Conservation (phyloP, 2,888 invertebrate genomes). For the Crioceris asparagi region DNA sequence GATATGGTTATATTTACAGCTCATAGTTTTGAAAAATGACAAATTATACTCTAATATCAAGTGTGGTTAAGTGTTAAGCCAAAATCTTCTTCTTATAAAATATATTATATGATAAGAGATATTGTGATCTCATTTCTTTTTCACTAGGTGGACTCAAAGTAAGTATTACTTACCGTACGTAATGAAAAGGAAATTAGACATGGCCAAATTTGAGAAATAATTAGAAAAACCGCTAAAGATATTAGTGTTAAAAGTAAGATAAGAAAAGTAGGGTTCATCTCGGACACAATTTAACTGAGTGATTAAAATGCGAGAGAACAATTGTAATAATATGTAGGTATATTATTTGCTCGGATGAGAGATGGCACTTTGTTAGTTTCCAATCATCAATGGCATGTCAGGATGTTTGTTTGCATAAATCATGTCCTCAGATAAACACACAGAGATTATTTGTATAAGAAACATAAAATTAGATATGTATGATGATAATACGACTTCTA, state of each 20-base stretch:
- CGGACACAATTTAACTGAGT: slow-evolving; percentile 28
- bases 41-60: not conserved
- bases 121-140: slow-evolving; percentile 27
- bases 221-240: too few relatives aligned
- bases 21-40: not conserved
- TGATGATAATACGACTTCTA: not conserved
- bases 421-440: not conserved
- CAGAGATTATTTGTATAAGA: too few relatives aligned
- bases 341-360: not conserved
- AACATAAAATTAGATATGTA: too few relatives aligned
- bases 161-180: too few relatives aligned
- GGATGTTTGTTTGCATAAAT: slow-evolving; percentile 1
- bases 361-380: slow-evolving; percentile 16
- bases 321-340: slow-evolving; percentile 6
- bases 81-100: not conserved
- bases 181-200: slow-evolving; percentile 32
- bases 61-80: too few relatives aligned
- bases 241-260: too few relatives aligned
- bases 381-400: slow-evolving; percentile 9
- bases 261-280: slow-evolving; percentile 25
- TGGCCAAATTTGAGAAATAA: too few relatives aligned
- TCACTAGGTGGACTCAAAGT: slow-evolving; percentile 27
- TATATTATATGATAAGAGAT: not conserved
- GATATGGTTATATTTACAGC: too few relatives aligned
- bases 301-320: slow-evolving; percentile 31